Evolutionary conservation across 2,888 invertebrate species (phyloP).

Genomic region (Carpatolechia fugitivella): DNA sequence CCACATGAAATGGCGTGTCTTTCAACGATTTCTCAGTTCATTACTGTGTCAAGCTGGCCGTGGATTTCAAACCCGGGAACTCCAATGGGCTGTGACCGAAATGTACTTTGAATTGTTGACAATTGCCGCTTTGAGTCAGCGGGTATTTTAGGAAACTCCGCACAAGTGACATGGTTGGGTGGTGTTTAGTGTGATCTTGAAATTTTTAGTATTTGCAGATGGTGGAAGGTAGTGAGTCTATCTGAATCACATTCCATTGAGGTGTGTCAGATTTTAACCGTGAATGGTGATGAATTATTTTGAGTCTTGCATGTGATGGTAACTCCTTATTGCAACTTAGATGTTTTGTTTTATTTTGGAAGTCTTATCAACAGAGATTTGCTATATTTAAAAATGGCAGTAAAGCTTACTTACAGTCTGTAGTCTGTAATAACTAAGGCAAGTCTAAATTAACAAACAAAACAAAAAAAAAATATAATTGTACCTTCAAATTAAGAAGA

Average conservation of each 20-base stretch:
- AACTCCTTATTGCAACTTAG: too few species aligned
- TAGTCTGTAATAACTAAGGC: too few species aligned
- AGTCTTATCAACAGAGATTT: too few species aligned
- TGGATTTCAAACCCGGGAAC: constrained; percentile 25
- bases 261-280: too few species aligned
- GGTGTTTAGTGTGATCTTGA: background rate
- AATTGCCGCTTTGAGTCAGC: constrained; percentile 21
- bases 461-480: too few species aligned
- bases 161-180: background rate
- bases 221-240: background rate
- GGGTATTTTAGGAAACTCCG: background rate
- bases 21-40: constrained; percentile 44
- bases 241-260: background rate
- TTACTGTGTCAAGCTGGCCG: constrained; percentile 37
- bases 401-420: too few species aligned
- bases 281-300: too few species aligned
- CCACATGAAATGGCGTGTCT: constrained; percentile 18
- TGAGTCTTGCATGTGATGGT: too few species aligned
- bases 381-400: too few species aligned
- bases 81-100: constrained; percentile 36
- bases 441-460: too few species aligned
- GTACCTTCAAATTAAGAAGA: too few species aligned
- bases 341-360: too few species aligned
- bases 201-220: constrained; percentile 1
- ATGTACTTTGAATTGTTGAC: constrained; percentile 18